These are phyloP conservation scores for Leucopsar rothschildi DNA, from an alignment of 2,113 vertebrate species.

Conservation along the genomic window DNA sequence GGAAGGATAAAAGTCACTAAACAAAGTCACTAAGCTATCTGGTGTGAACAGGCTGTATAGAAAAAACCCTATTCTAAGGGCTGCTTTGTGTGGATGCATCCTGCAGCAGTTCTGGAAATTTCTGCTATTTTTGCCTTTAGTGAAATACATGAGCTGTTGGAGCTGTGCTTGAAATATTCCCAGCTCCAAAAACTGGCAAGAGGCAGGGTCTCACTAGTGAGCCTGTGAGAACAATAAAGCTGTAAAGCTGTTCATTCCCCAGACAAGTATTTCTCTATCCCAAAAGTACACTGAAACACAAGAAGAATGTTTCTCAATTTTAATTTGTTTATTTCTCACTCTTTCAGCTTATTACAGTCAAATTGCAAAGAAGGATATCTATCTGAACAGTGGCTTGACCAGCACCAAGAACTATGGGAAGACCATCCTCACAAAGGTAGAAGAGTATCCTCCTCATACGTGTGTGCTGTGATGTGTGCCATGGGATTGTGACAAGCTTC, in stretches of 20 bases:
- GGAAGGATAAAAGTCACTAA: background rate
- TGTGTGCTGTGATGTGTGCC: background rate
- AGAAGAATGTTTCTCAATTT: background rate
- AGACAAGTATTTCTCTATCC: background rate
- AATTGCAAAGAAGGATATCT: constrained; percentile 79
- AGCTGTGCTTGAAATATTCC: background rate
- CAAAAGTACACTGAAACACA: background rate
- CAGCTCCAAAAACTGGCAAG: background rate
- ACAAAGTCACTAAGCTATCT: background rate
- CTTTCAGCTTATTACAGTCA: constrained; percentile 86
- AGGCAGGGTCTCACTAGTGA: background rate
- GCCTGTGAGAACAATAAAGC: background rate
- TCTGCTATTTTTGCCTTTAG: background rate
- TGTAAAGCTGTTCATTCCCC: background rate
- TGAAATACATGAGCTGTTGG: background rate
- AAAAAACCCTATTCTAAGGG: background rate
- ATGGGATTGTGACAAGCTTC: background rate
- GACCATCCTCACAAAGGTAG: constrained; percentile 98
- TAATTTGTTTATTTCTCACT: background rate
- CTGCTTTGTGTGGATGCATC: background rate
- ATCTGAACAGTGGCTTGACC: constrained; percentile 95
- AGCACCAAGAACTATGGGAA: constrained; percentile 99
- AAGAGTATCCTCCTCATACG: rapidly evolving
- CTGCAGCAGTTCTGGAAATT: background rate
- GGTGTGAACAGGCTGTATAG: background rate